Base-by-base conservation (phyloP, 2,888 invertebrate species). In the Crocallis elinguaria region DNA sequence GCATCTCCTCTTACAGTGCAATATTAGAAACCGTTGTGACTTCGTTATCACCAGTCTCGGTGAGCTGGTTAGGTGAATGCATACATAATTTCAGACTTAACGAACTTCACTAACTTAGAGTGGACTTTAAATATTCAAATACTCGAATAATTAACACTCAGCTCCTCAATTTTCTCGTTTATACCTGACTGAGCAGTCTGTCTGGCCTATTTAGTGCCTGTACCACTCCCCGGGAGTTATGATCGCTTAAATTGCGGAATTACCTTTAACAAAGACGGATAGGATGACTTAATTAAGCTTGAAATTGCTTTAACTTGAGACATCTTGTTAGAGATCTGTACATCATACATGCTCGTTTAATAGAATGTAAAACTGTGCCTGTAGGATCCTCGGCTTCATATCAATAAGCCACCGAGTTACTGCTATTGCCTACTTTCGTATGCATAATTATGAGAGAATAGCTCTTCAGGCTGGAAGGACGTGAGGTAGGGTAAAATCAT, bases 51-150 rank as follows among this genome's bases (percentile, higher is more conserved):
- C 33, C 17, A 19, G 38, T 44, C 49, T 51, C 49, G 19, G 49
- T 51, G 21, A 51, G 49, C 50, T 41, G 43, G 55, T 36, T 11
- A 38, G 57, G 56, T 53, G 63, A 56, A 60, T 62, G 64, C 64
- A 52, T 76, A 78, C 80, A 79, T 81, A 86, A 88, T 88, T 83
- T 84, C 79, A 80, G 72, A 80, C 79, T 82, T 82, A 84, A 88
- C 83, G 79, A 87, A 89, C 82, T 89, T 84, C 64, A 73, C 79
- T 66, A 88, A 90, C 78, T 90, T 89, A 77, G 75, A 90, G 89
- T 89, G 88, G 82, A 79, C 67, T 77, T 90, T 75, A 89, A 88
- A 88, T 88, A 90, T 90, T 87, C 81, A 84, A n/a, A 78, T 81
- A 77, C 74, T 73, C 74, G 42, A 43, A 51, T 51, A 43, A 54